Conservation (phyloP, 2,888 invertebrate species). For the Polymixis flavicincta region DNA sequence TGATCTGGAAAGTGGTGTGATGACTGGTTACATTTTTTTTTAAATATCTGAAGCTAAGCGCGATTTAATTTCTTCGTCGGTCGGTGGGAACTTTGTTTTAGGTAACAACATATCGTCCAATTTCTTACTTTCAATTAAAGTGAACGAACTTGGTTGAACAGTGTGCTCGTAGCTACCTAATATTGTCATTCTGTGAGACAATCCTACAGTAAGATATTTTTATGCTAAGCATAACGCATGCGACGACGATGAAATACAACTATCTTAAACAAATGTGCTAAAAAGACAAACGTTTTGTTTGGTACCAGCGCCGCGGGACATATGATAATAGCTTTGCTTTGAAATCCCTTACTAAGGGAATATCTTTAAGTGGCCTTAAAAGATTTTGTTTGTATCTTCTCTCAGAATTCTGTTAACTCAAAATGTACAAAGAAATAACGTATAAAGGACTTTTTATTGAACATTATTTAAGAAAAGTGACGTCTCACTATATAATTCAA, state of each 20-base stretch:
- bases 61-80: too few relatives aligned
- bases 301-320: conserved; percentile 82
- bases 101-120: too few relatives aligned
- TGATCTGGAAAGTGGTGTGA: too few relatives aligned
- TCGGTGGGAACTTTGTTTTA: too few relatives aligned
- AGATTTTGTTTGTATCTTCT: not conserved
- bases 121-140: not conserved
- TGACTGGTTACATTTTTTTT: too few relatives aligned
- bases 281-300: conserved; percentile 89
- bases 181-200: not conserved
- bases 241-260: conserved; percentile 85
- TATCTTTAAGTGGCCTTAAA: not conserved
- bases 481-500: not conserved
- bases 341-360: conserved; percentile 72
- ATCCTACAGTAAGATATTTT: conserved; percentile 56
- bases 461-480: not conserved
- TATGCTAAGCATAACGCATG: conserved; percentile 78
- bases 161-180: not conserved
- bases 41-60: too few relatives aligned
- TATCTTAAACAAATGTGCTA: conserved; percentile 89
- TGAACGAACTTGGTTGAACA: not conserved
- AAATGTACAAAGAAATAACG: not conserved
- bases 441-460: not conserved
- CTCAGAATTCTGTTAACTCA: not conserved
- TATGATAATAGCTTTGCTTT: conserved; percentile 87